Evolutionary conservation across 2,113 vertebrate species (phyloP).

Genomic region (Drymodes brunneopygia): DNA sequence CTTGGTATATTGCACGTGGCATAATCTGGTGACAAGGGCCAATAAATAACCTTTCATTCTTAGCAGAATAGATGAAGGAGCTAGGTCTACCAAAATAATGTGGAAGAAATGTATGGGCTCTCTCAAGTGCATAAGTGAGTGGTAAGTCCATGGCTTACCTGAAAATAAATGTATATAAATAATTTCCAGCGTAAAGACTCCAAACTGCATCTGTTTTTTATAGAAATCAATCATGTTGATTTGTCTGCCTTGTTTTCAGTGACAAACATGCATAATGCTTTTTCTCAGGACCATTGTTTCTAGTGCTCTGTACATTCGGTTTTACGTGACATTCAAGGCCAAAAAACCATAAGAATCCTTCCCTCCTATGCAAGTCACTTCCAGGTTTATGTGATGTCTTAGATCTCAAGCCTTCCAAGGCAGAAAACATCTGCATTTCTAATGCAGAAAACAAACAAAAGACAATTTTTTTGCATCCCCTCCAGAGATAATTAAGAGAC

Average conservation of each 20-base stretch:
- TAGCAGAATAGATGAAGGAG: not conserved
- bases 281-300: not conserved
- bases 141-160: not conserved
- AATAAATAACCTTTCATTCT: not conserved
- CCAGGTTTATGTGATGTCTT: not conserved
- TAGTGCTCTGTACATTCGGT: not conserved
- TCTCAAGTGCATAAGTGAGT: not conserved
- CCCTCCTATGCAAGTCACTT: not conserved
- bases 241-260: not conserved
- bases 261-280: not conserved
- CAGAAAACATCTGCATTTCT: slow-evolving; percentile 16
- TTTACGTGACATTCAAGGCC: not conserved
- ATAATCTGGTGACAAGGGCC: not conserved
- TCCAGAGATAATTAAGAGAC: slow-evolving; percentile 25
- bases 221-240: not conserved
- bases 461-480: not conserved
- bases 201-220: not conserved
- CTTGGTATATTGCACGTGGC: not conserved
- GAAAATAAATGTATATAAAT: not conserved
- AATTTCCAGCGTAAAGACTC: not conserved
- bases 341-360: not conserved
- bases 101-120: not conserved
- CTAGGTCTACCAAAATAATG: not conserved
- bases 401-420: not conserved
- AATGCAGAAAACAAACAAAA: not conserved